These are phyloP conservation scores for Cuniculus paca DNA, from an alignment of 2,797 vertebrate genomes.

Conservation along the genomic window DNA sequence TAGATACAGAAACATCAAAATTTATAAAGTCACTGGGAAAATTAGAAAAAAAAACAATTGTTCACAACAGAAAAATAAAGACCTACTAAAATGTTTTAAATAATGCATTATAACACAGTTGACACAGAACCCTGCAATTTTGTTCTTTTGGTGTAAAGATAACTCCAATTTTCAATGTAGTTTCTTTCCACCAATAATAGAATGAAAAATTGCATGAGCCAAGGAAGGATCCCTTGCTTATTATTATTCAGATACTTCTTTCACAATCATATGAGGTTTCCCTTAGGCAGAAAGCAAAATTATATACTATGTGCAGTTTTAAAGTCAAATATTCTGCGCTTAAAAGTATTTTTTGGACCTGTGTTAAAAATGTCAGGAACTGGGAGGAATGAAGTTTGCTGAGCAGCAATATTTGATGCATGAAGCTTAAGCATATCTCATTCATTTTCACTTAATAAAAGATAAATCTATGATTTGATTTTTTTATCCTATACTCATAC, in stretches of 20 bases:
- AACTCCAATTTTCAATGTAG: slow-evolving; percentile 14
- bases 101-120: slow-evolving; percentile 75
- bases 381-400: neutral
- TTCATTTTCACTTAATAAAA: neutral
- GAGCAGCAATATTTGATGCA: neutral
- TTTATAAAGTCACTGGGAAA: slow-evolving; percentile 54
- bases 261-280: neutral
- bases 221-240: slow-evolving; percentile 48
- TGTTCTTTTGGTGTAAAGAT: slow-evolving; percentile 52
- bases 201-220: slow-evolving; percentile 54
- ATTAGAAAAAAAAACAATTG: slow-evolving; percentile 54
- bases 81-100: slow-evolving; percentile 67
- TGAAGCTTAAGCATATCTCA: neutral
- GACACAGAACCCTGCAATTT: slow-evolving; percentile 66
- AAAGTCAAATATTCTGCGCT: neutral
- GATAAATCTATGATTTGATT: neutral
- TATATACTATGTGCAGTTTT: slow-evolving; percentile 7
- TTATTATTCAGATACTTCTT: neutral
- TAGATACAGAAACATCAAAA: slow-evolving; percentile 55
- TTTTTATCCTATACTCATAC: neutral
- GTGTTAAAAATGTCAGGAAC: neutral
- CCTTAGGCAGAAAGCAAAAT: slow-evolving; percentile 62
- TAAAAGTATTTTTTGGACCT: neutral
- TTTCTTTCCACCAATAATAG: slow-evolving; percentile 76
- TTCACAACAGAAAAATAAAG: slow-evolving; percentile 72